These are phyloP conservation scores for Ptychobarbus kaznakovi DNA, from an alignment of 2,797 vertebrate species.

Conservation along the genomic window DNA sequence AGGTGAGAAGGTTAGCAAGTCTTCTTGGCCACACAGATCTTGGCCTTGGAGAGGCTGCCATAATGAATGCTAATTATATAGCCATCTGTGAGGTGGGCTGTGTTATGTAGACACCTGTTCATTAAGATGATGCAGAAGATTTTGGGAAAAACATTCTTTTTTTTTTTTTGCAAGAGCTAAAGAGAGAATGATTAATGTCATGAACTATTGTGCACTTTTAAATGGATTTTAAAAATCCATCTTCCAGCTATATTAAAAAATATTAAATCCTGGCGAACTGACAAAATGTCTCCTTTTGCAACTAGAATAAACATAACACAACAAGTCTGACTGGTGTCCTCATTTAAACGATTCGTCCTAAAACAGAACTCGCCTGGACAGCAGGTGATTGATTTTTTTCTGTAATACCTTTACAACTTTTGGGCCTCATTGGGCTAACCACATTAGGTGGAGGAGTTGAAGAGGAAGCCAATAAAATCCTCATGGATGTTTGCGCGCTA, in stretches of 20 bases:
- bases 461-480: constrained; percentile 77
- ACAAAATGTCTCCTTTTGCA: constrained; percentile 3
- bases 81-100: constrained; percentile 78
- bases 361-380: constrained; percentile 57
- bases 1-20: constrained; percentile 79
- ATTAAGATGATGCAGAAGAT: constrained; percentile 72
- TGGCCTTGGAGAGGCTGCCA: constrained; percentile 75
- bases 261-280: not conserved
- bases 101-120: constrained; percentile 84
- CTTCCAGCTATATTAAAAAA: not conserved
- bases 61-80: constrained; percentile 82
- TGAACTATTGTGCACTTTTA: constrained; percentile 20
- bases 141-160: constrained; percentile 59
- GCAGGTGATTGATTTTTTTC: constrained; percentile 72
- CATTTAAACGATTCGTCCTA: constrained; percentile 58
- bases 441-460: constrained; percentile 76
- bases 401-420: constrained; percentile 76
- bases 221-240: constrained; percentile 32
- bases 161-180: constrained; percentile 56
- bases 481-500: constrained; percentile 80
- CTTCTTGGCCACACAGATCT: constrained; percentile 74
- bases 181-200: constrained; percentile 30
- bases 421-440: constrained; percentile 77
- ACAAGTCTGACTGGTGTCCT: constrained; percentile 47
- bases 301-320: constrained; percentile 28